Percentiles rank a stretch among this genome's conserved stretches.
These are phyloP conservation scores for Jacana jacana DNA, from an alignment of 2,113 vertebrate genomes.

Conservation along the genomic window DNA sequence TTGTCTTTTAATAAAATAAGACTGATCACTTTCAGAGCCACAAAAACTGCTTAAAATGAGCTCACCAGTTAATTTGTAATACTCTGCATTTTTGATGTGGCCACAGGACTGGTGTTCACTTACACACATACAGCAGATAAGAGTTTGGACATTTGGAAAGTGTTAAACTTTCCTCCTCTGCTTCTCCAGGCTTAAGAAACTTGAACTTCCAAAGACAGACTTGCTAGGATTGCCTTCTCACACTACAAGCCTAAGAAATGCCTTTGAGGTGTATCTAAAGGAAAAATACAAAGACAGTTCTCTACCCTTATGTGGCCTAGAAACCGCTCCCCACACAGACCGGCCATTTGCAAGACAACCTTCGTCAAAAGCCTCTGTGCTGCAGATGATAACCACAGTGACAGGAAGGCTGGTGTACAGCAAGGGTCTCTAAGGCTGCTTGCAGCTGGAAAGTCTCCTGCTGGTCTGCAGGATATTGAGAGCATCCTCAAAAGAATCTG, in stretches of 20 bases:
- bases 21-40: neutral
- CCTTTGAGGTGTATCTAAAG: constrained; percentile 15
- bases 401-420: neutral
- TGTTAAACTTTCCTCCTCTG: neutral
- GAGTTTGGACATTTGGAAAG: neutral
- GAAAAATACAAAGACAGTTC: neutral
- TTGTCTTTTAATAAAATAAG: neutral
- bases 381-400: neutral
- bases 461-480: neutral
- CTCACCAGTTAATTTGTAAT: neutral
- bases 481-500: neutral
- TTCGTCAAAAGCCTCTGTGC: neutral
- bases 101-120: neutral
- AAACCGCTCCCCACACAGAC: neutral
- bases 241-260: neutral
- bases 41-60: neutral
- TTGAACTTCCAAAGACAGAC: neutral
- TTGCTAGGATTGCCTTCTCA: neutral
- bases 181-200: neutral
- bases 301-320: neutral
- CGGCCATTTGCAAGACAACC: neutral
- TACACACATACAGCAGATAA: neutral
- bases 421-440: neutral
- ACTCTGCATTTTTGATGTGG: neutral
- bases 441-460: neutral